Base-by-base conservation (phyloP, 2,797 vertebrate species). In the Denticeps clupeoides region DNA sequence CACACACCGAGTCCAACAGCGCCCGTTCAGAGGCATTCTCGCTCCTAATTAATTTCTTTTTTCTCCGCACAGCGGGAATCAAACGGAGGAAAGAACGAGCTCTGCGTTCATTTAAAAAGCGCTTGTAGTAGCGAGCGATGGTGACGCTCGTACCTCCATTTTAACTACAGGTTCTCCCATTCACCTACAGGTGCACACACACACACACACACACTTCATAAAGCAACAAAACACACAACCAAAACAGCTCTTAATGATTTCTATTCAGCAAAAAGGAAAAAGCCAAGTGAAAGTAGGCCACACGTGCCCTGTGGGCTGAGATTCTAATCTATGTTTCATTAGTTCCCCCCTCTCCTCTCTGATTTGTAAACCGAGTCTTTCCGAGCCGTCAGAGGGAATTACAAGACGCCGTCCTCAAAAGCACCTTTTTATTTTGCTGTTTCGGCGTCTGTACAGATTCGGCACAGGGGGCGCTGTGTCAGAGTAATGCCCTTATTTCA, bases 321-420 rank as follows among this genome's bases (percentile, higher is more conserved):
- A 79, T 79, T 71, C 63, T 75, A 72, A 82, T 82, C 68, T 77
- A 77, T 79, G 67, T 81, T 82, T 83, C 67, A 81, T 80, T 77
- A 71, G 69, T 69, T 79, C 65, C 55, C 33, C 53, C 51, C 29
- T 45, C 68, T 45, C 46, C 50, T 60, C n/a, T 56, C 56, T 60
- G 64, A 48, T 72, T 60, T 57, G 63, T 62, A 62, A 66, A 66
- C 56, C 64, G 44, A 54, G 33, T 45, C 38, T 63, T 56, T 23
- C 59, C 40, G 24, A 65, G 44, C 59, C 54, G 21, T 58, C 31
- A 42, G 37, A 43, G 45, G 33, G 51, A 60, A 51, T 58, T 63
- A 51, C 53, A 49, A 45, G 22, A 51, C 63, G n/a, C n/a, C n/a
- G n/a, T n/a, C n/a, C n/a, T n/a, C n/a, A n/a, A n/a, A n/a, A n/a